Evolutionary conservation across 2,797 vertebrate species (phyloP).

Genomic region (Eupleurogrammus muticus): DNA sequence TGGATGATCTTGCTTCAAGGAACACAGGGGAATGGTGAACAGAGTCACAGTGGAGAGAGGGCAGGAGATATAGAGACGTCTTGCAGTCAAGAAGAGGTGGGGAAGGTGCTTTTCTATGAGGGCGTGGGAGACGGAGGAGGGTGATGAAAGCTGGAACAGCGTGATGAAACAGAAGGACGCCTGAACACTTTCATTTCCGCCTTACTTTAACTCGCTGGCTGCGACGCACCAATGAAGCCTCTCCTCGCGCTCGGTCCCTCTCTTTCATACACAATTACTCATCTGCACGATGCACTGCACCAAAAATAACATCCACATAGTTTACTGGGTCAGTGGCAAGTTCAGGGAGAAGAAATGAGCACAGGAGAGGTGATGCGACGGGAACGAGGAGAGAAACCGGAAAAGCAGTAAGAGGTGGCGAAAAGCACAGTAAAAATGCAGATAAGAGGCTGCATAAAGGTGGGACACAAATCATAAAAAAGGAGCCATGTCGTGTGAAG

Average conservation of each 20-base stretch:
- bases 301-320: slow-evolving; percentile 60
- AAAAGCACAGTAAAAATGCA: neutral
- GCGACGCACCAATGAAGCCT: slow-evolving; percentile 8
- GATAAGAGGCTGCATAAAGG: neutral
- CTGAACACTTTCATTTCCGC: slow-evolving; percentile 11
- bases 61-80: neutral
- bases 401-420: neutral
- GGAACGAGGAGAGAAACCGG: neutral
- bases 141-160: slow-evolving; percentile 43
- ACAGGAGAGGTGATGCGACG: slow-evolving; percentile 7
- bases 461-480: neutral
- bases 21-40: slow-evolving; percentile 21
- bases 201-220: slow-evolving; percentile 31
- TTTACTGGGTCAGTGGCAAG: slow-evolving; percentile 60
- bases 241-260: neutral
- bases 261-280: neutral
- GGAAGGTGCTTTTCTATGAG: slow-evolving; percentile 31
- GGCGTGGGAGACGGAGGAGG: slow-evolving; percentile 22
- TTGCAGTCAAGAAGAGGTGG: slow-evolving; percentile 7
- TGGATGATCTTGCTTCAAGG: slow-evolving; percentile 51
- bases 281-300: slow-evolving; percentile 32
- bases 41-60: slow-evolving; percentile 23
- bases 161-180: slow-evolving; percentile 44
- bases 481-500: neutral
- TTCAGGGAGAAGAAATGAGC: slow-evolving; percentile 46